Evolutionary conservation across 2,797 vertebrate genomes (phyloP), one percentile per base, ranked within the genome.

Genomic region (Sparus aurata): DNA sequence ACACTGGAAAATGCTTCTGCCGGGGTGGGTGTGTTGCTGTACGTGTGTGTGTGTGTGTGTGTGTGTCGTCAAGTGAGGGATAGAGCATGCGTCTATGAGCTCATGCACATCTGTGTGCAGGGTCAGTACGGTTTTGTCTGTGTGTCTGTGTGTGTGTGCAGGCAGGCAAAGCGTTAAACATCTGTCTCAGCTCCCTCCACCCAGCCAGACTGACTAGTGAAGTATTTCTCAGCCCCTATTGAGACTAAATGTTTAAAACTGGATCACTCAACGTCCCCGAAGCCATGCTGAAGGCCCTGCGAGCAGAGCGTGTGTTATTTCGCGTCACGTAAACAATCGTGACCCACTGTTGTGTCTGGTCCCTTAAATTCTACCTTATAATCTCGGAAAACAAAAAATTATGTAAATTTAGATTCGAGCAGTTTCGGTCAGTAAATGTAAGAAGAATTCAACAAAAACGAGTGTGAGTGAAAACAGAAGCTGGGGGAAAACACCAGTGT

Each of bases 161-260:
- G 75, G 71, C 80, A 80, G 55, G 78, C 64, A 61, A 69, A 79
- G 80, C 61, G 58, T 88, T 89, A 85, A 93, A 93, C 92, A 94
- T 95, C 91, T 95, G 94, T 93, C 89, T 90, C 59, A 66, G 71
- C 73, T 85, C 73, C 68, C 69, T 84, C 71, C 67, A 83, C 57
- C 50, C 61, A 52, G 70, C 63, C 75, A 77, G 65, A 76, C 63
- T 54, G 62, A 66, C 54, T 69, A 41, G 52, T 61, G 61, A 76
- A 80, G 63, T 70, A 60, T 85, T 81, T 75, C 53, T 70, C 54
- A 65, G 72, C 11, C 67, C 12, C 50, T 22, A 25, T 50, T 69
- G 46, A 70, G 70, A 55, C 71, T 54, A 69, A 85, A 57, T 80
- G 67, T 72, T 80, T 62, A 54, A 77, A 67, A 80, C 61, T 46